phyloP scores from a whole-genome alignment of 2,113 vertebrate species.

The Stigmatopora nigra region DNA sequence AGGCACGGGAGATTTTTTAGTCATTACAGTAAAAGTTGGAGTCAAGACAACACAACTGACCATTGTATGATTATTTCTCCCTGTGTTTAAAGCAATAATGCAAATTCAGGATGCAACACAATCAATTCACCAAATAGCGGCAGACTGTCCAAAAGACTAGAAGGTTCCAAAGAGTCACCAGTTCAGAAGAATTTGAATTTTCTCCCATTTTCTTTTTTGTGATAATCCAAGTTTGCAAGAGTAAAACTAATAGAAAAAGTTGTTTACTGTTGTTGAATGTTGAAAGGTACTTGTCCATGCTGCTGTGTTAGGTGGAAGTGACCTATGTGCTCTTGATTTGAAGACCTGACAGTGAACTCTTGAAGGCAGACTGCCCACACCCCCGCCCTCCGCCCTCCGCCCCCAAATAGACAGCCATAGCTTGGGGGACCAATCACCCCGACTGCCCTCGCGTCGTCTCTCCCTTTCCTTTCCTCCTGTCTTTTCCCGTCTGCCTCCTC shows the following conservation, averaged over 20 bases:
- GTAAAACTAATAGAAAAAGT: background rate
- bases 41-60: no score
- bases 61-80: no score
- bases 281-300: slow-evolving; percentile 8
- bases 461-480: slow-evolving; percentile 28
- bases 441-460: slow-evolving; percentile 60
- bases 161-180: background rate
- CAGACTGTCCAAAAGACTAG: background rate
- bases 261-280: background rate
- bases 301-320: slow-evolving; percentile 33
- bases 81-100: no score
- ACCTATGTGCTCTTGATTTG: slow-evolving; percentile 32
- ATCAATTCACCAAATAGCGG: background rate
- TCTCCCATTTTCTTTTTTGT: background rate
- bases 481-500: slow-evolving; percentile 48
- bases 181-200: background rate
- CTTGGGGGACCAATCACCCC: slow-evolving; percentile 62
- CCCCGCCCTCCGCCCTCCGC: slow-evolving; percentile 58
- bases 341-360: slow-evolving; percentile 67
- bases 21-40: no score
- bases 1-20: no score
- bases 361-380: slow-evolving; percentile 54
- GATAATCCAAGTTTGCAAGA: background rate
- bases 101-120: no score
- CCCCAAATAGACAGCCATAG: slow-evolving; percentile 48